Evolutionary conservation across 1,140 invertebrate genomes (phyloP), one percentile per base, ranked within the genome.

Genomic region (Olivierus martensii): DNA sequence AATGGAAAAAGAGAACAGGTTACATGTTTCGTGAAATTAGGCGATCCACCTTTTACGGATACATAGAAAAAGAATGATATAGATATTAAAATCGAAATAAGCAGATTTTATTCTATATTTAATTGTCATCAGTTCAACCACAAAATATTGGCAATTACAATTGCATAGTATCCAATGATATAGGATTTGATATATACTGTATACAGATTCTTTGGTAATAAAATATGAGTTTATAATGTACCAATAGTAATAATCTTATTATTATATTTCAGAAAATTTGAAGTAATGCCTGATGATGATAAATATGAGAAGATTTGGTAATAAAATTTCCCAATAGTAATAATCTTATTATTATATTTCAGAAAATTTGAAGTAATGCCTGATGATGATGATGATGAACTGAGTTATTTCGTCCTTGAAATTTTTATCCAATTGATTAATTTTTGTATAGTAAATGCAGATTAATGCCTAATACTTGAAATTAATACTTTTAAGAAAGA

Each of bases 121-220:
- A 55, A 11, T 17, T 55, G 7, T 3, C 9, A 7, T 35, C 11
- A 1, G 14, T 55, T 5, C 11, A 3, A 4, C 4, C 22, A 22
- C 3, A n/a, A 17, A 38, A 59, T 45, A 34, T 56, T 7, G 56
- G 49, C 12, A 59, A 57, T 37, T 59, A 59, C 22, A 49, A 50
- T 6, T 59, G 58, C 41, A 45, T 22, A 11, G 58, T 37, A 7
- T 15, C 39, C 2, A 58, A 58, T 53, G 12, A n/a, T 17, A 35
- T 35, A 22, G 58, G 58, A 4, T 46, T 18, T 35, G 56, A 58
- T 39, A 10, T 4, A 15, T 35, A n/a, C n/a, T n/a, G n/a, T n/a
- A 51, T 21, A n/a, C 12, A 10, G 46, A 38, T 9, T 34, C 36
- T 4, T 34, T 59, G 5, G 21, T 15, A 19, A 51, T 59, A 9